Base-by-base conservation (phyloP, 2,888 invertebrate species). In the Phyllotreta striolata region DNA sequence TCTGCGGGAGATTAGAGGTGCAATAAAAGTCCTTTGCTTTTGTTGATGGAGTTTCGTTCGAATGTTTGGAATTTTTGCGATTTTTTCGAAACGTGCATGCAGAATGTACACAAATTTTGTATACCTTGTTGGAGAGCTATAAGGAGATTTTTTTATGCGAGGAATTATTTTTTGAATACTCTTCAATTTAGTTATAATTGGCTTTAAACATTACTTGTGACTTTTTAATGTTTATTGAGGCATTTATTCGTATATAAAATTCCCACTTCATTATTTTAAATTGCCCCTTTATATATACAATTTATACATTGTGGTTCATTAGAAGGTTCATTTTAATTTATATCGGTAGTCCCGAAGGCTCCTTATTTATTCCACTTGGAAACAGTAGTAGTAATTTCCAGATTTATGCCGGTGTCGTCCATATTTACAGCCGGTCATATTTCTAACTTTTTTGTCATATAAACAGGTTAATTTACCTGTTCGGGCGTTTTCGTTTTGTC, bases 381-480 rank as follows among this genome's bases (percentile, higher is more conserved):
- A 69, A 71, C 71, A 71, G 71, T 70, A 71, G 71, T 70, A 71
- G 71, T 71, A 66, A 66, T 63, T 66, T 66, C 14, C 54, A 64
- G 67, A 71, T 70, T 71, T 71, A 70, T 70, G 55, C 44, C 39
- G 49, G 62, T 44, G 63, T 59, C 44, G 14, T 49, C 37, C 62
- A 64, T 67, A 67, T 70, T 68, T 70, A 68, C 64, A 58, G 51
- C 47, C 38, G 38, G 34, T 44, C 55, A 55, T 63, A 57, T 63
- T 61, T 63, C 47, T 43, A 37, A 62, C 52, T 55, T 59, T 54
- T 55, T 52, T 64, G 64, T 59, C 64, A 62, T 58, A 61, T 63
- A 64, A 61, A 69, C 66, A 64, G 55, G 66, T 66, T 69, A 67
- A 69, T 69, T 69, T 63, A 68, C 64, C 55, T 67, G 65, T 63